Evolutionary conservation across 1,140 invertebrate genomes (phyloP).

Genomic region (Periplaneta americana): DNA sequence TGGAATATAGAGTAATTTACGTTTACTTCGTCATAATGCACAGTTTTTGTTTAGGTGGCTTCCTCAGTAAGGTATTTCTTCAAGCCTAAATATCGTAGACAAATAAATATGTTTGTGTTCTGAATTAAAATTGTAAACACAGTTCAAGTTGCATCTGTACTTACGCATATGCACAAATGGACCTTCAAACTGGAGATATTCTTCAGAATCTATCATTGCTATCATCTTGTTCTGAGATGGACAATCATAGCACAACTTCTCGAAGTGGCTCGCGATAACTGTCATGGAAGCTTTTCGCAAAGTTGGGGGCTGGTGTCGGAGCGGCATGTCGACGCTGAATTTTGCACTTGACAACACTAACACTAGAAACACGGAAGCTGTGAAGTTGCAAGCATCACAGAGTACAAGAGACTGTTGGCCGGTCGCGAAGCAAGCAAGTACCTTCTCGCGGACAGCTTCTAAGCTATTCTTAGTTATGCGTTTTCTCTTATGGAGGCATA

Average conservation of each 20-base stretch:
- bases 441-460: not conserved
- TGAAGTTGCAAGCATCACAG: not conserved
- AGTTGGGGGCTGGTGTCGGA: constrained; percentile 17
- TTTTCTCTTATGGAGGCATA: not conserved
- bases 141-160: no score
- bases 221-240: constrained; percentile 19
- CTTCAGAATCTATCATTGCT: constrained; percentile 23
- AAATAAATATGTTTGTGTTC: no score
- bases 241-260: constrained; percentile 24
- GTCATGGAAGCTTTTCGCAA: constrained; percentile 16
- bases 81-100: no score
- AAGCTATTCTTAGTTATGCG: not conserved
- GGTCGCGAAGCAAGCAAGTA: not conserved
- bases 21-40: no score
- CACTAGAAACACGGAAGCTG: not conserved
- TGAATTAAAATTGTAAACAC: no score
- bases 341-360: not conserved
- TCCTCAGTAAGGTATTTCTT: no score
- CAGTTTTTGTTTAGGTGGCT: no score
- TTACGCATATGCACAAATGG: constrained; percentile 26
- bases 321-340: constrained; percentile 15
- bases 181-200: constrained; percentile 23
- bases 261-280: constrained; percentile 17
- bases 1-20: no score
- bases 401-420: not conserved